A percentile compares a stretch with the other conserved stretches of the same genome.
These are phyloP conservation scores for Platichthys flesus DNA, from an alignment of 2,113 vertebrate species.

Conservation along the genomic window DNA sequence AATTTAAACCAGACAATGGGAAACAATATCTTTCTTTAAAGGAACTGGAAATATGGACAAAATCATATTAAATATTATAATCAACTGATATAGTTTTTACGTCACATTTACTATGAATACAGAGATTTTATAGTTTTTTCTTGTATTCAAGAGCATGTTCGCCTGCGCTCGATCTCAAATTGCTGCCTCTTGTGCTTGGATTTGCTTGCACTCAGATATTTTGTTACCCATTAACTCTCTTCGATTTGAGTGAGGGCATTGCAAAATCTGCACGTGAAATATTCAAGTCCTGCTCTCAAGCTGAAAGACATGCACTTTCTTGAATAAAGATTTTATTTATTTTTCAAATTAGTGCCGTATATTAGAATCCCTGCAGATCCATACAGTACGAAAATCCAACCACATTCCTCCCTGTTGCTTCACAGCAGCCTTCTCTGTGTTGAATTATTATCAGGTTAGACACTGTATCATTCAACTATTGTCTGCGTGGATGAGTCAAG, in stretches of 20 bases:
- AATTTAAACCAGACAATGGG: too few relatives aligned
- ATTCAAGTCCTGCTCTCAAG: neutral
- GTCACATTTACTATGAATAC: neutral
- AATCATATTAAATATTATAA: too few relatives aligned
- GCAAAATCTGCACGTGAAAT: too few relatives aligned
- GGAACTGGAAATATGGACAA: too few relatives aligned
- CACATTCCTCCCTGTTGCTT: neutral
- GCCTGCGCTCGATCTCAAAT: too few relatives aligned
- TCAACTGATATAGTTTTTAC: neutral
- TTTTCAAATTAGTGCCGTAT: too few relatives aligned
- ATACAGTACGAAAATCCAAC: neutral
- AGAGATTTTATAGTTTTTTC: too few relatives aligned
- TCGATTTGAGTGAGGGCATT: neutral
- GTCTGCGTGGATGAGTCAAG: constrained; percentile 53
- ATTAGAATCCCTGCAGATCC: neutral
- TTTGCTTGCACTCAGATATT: too few relatives aligned
- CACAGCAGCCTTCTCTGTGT: constrained; percentile 8
- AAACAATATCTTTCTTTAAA: too few relatives aligned
- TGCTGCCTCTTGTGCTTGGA: too few relatives aligned
- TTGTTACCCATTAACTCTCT: neutral
- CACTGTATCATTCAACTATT: constrained; percentile 57
- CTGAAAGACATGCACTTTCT: neutral
- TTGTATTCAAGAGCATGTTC: too few relatives aligned
- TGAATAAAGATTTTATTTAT: too few relatives aligned
- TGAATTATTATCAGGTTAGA: constrained; percentile 45